Conservation (phyloP, 2,797 vertebrate species). For the Phoeniculus purpureus region DNA sequence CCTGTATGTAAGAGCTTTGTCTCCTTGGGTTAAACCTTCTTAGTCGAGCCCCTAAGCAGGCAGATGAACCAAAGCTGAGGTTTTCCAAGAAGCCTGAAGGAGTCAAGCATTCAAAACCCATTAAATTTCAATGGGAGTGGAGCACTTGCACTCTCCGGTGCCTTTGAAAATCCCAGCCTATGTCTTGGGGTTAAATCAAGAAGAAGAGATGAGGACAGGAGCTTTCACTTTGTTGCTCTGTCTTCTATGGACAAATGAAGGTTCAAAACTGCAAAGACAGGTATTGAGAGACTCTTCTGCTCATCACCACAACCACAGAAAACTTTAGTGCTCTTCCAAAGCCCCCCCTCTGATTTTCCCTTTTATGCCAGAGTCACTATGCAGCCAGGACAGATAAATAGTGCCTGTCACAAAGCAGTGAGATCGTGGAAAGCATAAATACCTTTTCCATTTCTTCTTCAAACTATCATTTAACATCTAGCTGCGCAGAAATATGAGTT, state of each 20-base stretch:
- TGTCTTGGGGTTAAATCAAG: background rate
- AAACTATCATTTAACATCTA: background rate
- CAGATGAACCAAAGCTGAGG: background rate
- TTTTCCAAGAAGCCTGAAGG: background rate
- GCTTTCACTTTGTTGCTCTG: background rate
- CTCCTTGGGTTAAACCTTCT: background rate
- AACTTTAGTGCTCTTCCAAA: background rate
- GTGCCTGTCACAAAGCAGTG: background rate
- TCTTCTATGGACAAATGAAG: background rate
- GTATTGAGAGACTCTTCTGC: background rate
- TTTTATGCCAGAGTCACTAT: accelerated
- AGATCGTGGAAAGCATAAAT: background rate
- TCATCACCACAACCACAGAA: background rate
- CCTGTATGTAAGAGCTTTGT: background rate
- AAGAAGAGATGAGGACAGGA: background rate
- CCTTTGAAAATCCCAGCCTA: background rate
- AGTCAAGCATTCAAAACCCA: background rate
- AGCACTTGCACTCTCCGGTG: accelerated
- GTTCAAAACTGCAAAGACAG: accelerated
- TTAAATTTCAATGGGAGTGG: background rate
- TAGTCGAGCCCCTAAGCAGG: background rate
- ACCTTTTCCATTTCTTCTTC: background rate
- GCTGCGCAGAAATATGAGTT: background rate
- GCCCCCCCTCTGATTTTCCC: background rate
- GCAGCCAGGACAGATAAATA: background rate